Base-by-base conservation (phyloP, 2,113 vertebrate genomes). In the Ptyas mucosa region DNA sequence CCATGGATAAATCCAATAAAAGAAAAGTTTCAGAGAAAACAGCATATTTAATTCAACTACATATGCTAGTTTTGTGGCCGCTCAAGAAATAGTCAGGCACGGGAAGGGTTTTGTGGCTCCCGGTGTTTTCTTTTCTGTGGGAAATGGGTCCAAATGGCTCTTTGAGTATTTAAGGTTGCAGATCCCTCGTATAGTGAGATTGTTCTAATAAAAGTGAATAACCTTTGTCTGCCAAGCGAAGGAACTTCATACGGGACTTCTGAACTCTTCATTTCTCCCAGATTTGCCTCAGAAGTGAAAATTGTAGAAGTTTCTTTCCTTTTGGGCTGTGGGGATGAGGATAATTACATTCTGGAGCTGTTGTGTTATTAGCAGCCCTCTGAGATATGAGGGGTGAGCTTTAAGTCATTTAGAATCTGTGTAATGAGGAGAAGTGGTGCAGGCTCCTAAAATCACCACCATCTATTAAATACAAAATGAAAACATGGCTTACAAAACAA, bases 201-300 rank as follows among this genome's bases (percentile, higher is more conserved):
- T 93, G 21, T 95, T 96, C 88, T 95, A 96, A 96, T 96, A 96
- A 95, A 96, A 97, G 92, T 92, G 69, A 96, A 95, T 88, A 92
- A 90, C 1, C 6, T 93, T 95, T 93, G n/a, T 90, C 55, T 94
- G 39, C 51, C 92, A 51, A 95, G 89, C 23, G 93, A 95, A 96
- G 91, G 3, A 94, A 43, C 69, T 96, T 54, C 93, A 87, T 90
- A 85, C 95, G 51, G 7, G 8, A 91, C 91, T 94, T 91, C 92
- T 11, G 14, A 92, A 89, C 2, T 39, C 93, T 89, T 75, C 46
- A 85, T 95, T 95, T 81, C 57, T 81, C 0, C 87, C 90, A 95
- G 4, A 0, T 0, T 87, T 26, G n/a, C 34, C 85, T 95, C 93
- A 43, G 81, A 90, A 90, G 91, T 26, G 26, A 94, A 94, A 81